Evolutionary conservation across 2,113 vertebrate genomes (phyloP).

Genomic region (Elaphurus davidianus): DNA sequence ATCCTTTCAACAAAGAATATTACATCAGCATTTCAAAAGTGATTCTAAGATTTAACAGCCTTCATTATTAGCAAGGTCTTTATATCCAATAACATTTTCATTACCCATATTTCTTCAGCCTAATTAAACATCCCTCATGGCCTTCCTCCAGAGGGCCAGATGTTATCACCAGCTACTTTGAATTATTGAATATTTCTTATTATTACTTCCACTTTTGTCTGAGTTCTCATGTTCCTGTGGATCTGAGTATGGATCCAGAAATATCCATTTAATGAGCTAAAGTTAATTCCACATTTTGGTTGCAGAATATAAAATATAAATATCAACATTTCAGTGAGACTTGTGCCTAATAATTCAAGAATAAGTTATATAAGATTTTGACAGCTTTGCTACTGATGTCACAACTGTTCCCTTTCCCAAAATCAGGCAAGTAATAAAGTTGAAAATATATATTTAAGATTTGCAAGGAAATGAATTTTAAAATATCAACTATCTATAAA

Average conservation of each 20-base stretch:
- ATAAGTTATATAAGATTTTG: constrained; percentile 2
- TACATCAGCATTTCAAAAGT: not conserved
- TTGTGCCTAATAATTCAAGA: constrained; percentile 10
- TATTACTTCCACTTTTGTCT: not conserved
- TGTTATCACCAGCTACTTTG: not conserved
- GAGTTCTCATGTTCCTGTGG: not conserved
- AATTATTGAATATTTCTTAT: not conserved
- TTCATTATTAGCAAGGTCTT: not conserved
- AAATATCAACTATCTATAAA: not conserved
- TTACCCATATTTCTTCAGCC: not conserved
- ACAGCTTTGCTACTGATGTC: not conserved
- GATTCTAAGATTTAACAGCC: not conserved
- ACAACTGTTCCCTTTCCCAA: not conserved
- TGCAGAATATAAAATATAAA: not conserved
- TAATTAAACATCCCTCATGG: not conserved
- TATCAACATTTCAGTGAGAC: not conserved
- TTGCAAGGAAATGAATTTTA: not conserved
- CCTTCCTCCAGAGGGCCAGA: not conserved
- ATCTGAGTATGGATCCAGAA: not conserved
- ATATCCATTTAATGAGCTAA: not conserved
- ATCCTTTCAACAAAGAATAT: not conserved
- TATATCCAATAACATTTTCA: not conserved
- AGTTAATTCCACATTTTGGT: not conserved
- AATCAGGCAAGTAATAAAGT: not conserved
- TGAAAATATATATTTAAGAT: not conserved